Base-by-base conservation (phyloP, 2,797 vertebrate genomes). In the Carduelis carduelis region DNA sequence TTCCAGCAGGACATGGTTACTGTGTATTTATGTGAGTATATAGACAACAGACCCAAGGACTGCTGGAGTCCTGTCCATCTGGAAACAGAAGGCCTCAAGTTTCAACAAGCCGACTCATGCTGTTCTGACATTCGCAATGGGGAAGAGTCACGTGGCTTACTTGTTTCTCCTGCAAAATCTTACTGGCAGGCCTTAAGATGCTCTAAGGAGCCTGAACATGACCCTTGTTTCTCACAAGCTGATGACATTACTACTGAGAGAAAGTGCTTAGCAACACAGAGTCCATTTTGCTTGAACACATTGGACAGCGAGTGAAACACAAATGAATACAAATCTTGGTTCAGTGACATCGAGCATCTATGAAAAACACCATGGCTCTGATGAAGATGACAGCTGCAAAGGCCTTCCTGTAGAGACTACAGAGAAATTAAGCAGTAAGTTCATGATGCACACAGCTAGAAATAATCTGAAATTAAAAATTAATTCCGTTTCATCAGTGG, bases 391-490 rank as follows among this genome's bases (percentile, higher is more conserved):
- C 27, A 71, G 49, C 37, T 91, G 64, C 52, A 92, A 76, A 89
- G 27, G 9, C 12, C 28, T 83, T 83, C 49, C 49, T 64, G 24
- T 53, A 66, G 41, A 86, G 49, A 69, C 61, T 47, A 55, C 30
- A 47, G 46, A 79, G 71, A 92, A 79, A 91, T 49, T 52, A 70
- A 27, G 55, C 23, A 72, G 44, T 28, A 37, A 70, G 12, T 30
- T 74, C 72, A 65, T 37, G 56, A 85, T 66, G 60, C 49, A 80
- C 43, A 63, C 6, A 80, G 65, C 53, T 74, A 83, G 39, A 93
- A 89, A 95, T 63, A 65, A 87, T 80, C 21, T 74, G 83, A 80
- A 91, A 96, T 81, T 49, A 50, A 89, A 89, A 93, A 87, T 68
- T 85, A 83, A 91, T 92, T 85, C 34, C 5, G 37, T 84, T 86